Evolutionary conservation across 2,113 vertebrate species (phyloP).

Genomic region (Neolamprologus sp.): DNA sequence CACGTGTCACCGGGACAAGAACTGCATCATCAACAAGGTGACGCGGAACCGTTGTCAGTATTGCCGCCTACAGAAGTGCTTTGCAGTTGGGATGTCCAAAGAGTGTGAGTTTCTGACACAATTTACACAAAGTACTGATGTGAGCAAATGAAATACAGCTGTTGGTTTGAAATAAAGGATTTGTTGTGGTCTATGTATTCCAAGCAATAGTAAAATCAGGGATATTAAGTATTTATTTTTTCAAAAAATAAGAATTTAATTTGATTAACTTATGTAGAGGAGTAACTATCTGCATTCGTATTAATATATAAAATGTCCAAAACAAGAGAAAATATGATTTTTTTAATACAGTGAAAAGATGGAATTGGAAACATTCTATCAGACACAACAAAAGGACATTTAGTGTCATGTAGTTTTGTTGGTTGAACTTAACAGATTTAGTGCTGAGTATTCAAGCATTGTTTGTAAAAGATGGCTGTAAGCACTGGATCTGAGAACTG

Average conservation of each 20-base stretch:
- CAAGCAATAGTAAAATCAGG: not conserved
- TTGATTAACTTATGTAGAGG: not conserved
- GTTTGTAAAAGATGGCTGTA: not conserved
- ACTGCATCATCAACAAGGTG: slow-evolving; percentile 98
- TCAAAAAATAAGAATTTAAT: not conserved
- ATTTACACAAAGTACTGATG: not conserved
- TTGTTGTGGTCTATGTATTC: not conserved
- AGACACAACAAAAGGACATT: not conserved
- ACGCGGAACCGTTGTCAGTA: slow-evolving; percentile 98
- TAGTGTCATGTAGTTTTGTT: not conserved
- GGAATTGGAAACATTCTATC: not conserved
- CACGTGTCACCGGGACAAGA: slow-evolving; percentile 97
- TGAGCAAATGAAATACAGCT: not conserved
- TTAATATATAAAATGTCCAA: not conserved
- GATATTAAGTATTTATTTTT: not conserved
- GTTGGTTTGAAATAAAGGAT: not conserved
- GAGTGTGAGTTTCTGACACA: slow-evolving; percentile 81
- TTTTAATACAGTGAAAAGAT: not conserved
- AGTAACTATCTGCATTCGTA: not conserved
- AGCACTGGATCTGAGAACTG: not conserved
- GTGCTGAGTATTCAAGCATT: not conserved
- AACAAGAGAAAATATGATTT: not conserved
- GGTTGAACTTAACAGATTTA: not conserved
- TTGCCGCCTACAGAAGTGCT: slow-evolving; percentile 97
- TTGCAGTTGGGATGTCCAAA: slow-evolving; percentile 98